Evolutionary conservation across 2,113 vertebrate species (phyloP), one percentile per base, ranked within the genome.

Genomic region (Apistogramma diplotaenia): DNA sequence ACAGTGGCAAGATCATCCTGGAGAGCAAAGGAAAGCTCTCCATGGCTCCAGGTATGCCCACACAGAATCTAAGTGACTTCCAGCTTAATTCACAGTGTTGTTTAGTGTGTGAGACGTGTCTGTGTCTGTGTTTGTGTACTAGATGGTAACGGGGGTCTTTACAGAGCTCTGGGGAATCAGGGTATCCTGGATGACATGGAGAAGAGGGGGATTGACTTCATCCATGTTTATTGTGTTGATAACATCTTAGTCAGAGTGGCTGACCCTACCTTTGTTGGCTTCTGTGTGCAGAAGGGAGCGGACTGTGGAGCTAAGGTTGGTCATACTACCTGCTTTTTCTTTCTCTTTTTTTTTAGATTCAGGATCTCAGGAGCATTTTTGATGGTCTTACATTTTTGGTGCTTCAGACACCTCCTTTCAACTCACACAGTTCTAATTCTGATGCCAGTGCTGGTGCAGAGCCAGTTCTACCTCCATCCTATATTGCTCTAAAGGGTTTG

Each of bases 261-360:
- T 0, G 98, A 99, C 86, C 98, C 98, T 1, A 87, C 95, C 25
- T 99, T 99, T 90, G 93, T 99, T 3, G 98, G 98, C 3, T 99
- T 99, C 92, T 99, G 98, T 90, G 88, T 97, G 85, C 94, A 95
- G 90, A 99, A 98, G 77, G 96, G 95, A 92, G 98, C 97, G 0
- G 98, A 99, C 82, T 99, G 98, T 18, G 98, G 98, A n/a, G 98
- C 98, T 21, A 99, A 99, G 98, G 98, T 99, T 91, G 90, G 86
- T 83, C 16, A 55, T 15, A 8, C 23, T 15, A 67, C 13, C 29
- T 21, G n/a, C 78, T 81, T 10, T 21, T 23, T 49, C 18, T 60
- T 2, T 71, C 25, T 49, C 1, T 19, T n/a, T 11, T 15, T 33
- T 33, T 16, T 49, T 7, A 6, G 2, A 49, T 49, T 18, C 46